Evolutionary conservation across 2,113 vertebrate species (phyloP).

Genomic region (Peromyscus polionotus): DNA sequence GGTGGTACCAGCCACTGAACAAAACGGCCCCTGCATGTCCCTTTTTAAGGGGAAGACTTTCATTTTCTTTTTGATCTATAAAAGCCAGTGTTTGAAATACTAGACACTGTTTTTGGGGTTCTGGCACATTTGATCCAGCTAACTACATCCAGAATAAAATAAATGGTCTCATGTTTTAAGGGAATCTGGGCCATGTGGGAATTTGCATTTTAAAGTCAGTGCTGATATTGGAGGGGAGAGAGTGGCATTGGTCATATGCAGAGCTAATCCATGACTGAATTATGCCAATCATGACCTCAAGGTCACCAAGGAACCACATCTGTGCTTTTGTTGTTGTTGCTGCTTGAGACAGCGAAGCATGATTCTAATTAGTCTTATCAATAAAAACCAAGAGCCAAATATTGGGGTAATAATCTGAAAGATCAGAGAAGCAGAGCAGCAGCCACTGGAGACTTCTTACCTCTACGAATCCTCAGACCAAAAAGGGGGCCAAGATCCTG

Average conservation of each 20-base stretch:
- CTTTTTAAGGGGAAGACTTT: neutral
- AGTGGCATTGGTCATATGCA: neutral
- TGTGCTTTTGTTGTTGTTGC: neutral
- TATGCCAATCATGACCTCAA: neutral
- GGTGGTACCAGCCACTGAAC: fast-evolving
- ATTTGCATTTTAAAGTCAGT: constrained; percentile 30
- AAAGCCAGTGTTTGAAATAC: neutral
- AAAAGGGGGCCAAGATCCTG: too few relatives aligned
- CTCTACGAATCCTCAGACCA: too few relatives aligned
- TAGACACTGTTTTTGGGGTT: neutral
- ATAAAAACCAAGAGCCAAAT: too few relatives aligned
- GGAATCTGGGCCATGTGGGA: constrained; percentile 8
- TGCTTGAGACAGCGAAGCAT: neutral
- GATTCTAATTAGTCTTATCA: too few relatives aligned
- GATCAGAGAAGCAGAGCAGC: too few relatives aligned
- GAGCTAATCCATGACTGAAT: neutral
- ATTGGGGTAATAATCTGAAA: too few relatives aligned
- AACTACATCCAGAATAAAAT: neutral
- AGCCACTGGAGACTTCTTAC: too few relatives aligned
- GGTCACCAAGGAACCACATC: neutral
- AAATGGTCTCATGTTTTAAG: neutral
- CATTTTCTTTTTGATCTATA: neutral
- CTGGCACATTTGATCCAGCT: neutral
- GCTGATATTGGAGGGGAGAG: neutral
- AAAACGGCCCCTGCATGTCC: fast-evolving